Evolutionary conservation across 2,888 invertebrate species (phyloP).

Genomic region (Sicus ferrugineus): DNA sequence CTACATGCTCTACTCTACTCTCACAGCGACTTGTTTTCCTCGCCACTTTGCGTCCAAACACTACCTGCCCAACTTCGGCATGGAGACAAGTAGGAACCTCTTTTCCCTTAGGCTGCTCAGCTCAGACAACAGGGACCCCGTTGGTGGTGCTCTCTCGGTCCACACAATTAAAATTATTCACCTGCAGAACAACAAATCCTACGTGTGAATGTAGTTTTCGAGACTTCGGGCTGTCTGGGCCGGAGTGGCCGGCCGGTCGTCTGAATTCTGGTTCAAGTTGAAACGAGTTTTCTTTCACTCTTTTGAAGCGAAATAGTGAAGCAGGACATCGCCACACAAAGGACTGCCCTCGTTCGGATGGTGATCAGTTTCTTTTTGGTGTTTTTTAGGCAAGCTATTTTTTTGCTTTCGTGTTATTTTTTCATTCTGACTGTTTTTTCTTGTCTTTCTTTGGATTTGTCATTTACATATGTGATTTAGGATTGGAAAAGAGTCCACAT

Average conservation of each 20-base stretch:
- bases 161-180: not conserved
- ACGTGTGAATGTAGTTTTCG: not conserved
- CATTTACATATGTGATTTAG: too few species aligned
- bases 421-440: too few species aligned
- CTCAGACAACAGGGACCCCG: too few species aligned
- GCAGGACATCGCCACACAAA: too few species aligned
- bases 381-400: too few species aligned
- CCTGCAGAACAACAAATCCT: not conserved
- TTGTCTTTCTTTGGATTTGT: too few species aligned
- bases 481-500: too few species aligned
- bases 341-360: too few species aligned
- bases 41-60: not conserved
- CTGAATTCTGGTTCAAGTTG: not conserved
- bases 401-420: too few species aligned
- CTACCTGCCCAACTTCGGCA: not conserved
- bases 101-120: not conserved
- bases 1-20: constrained; percentile 25
- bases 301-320: too few species aligned
- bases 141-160: not conserved
- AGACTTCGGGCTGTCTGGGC: not conserved
- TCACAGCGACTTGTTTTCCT: not conserved
- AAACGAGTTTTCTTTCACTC: too few species aligned
- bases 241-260: not conserved
- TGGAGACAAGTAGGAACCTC: not conserved
- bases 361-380: too few species aligned